Evolutionary conservation across 2,888 invertebrate species (phyloP).

Genomic region (Tanypteryx hageni): DNA sequence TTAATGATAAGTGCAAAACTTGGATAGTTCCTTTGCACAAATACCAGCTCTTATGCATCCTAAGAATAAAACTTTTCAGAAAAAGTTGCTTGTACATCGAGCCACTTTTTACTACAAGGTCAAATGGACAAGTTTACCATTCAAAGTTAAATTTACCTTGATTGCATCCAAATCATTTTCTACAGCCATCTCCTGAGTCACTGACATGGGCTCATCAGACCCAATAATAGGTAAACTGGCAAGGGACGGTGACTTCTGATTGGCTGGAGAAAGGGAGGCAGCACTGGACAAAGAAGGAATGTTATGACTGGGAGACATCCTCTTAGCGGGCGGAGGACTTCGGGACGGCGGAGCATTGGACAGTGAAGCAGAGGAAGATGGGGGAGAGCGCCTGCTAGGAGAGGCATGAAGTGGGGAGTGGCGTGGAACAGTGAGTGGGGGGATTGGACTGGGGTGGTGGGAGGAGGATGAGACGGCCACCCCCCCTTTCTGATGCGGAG

Average conservation of each 20-base stretch:
- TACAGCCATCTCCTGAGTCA: conserved; percentile 68
- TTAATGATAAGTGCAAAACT: too few species aligned
- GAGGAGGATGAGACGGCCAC: conserved; percentile 15
- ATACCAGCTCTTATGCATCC: too few species aligned
- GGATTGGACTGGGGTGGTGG: conserved; percentile 65
- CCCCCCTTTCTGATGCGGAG: conserved; percentile 67
- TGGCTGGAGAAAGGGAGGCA: conserved; percentile 71
- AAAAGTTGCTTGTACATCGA: too few species aligned
- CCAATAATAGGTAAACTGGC: conserved; percentile 84
- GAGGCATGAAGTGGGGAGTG: conserved; percentile 80
- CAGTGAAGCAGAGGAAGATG: conserved; percentile 67
- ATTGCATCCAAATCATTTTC: conserved; percentile 67
- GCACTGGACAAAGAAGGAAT: conserved; percentile 80
- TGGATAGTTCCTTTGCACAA: too few species aligned
- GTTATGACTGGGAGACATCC: conserved; percentile 81
- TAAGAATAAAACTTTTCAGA: too few species aligned
- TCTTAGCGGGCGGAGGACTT: conserved; percentile 67
- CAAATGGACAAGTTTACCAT: too few species aligned
- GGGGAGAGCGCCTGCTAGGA: conserved; percentile 74
- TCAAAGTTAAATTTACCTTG: too few species aligned
- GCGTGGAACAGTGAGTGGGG: conserved; percentile 74
- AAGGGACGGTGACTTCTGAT: conserved; percentile 66
- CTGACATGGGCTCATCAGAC: conserved; percentile 78
- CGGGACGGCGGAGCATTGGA: conserved; percentile 66
- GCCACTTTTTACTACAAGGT: too few species aligned